Conservation (phyloP, 1,140 invertebrate species). For the Tribolium castaneum region DNA sequence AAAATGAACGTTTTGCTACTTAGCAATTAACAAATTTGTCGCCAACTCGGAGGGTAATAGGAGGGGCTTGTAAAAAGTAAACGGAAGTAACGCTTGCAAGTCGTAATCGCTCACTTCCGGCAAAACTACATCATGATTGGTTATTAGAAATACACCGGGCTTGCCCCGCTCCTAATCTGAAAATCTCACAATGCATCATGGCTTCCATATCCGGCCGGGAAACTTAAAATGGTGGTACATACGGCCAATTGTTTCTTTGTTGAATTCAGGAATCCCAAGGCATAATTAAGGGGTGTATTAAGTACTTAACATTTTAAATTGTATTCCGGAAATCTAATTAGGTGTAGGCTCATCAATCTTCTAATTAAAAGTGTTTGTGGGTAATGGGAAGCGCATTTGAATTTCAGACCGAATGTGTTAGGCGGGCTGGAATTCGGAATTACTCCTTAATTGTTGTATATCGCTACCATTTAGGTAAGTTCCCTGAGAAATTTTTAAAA, state of each 20-base stretch:
- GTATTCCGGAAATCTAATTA: conserved; percentile 41
- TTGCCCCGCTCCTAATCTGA: conserved; percentile 34
- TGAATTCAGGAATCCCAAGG: conserved; percentile 21
- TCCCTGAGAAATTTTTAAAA: conserved; percentile 11
- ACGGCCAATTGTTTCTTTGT: conserved; percentile 23
- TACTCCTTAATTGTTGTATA: conserved; percentile 34
- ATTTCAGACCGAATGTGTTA: conserved; percentile 31
- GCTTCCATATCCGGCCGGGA: conserved; percentile 40
- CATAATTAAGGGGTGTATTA: conserved; percentile 29
- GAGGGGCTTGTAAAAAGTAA: conserved; percentile 1
- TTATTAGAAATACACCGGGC: conserved; percentile 38
- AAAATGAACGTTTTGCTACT: background rate
- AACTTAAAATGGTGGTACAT: conserved; percentile 38
- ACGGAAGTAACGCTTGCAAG: conserved; percentile 14
- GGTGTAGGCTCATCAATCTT: conserved; percentile 32
- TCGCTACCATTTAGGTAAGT: conserved; percentile 18
- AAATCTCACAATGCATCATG: conserved; percentile 42
- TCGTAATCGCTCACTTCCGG: conserved; percentile 35
- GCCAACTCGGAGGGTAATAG: background rate
- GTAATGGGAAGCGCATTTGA: conserved; percentile 34
- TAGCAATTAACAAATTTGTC: conserved; percentile 15
- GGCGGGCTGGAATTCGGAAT: conserved; percentile 13
- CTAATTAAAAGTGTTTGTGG: conserved; percentile 40
- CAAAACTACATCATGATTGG: conserved; percentile 38
- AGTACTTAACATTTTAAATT: conserved; percentile 33